Evolutionary conservation across 2,113 vertebrate genomes (phyloP).

Genomic region (Meriones unguiculatus): DNA sequence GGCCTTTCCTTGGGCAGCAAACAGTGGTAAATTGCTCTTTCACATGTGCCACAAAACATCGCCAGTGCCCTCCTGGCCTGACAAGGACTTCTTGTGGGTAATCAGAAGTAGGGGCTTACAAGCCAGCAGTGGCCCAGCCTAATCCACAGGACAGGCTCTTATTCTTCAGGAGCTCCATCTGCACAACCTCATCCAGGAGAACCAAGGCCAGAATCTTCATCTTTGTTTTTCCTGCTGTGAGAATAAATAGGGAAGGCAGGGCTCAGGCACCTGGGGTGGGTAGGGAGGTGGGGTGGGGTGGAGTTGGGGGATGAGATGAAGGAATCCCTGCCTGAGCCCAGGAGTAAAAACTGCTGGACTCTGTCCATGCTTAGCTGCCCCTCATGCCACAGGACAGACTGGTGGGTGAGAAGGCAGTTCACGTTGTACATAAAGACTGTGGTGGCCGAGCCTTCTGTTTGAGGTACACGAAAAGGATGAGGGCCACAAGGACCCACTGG

Average conservation of each 20-base stretch:
- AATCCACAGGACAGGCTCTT: neutral
- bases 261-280: too few relatives aligned
- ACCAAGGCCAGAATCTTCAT: neutral
- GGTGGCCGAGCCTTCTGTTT: neutral
- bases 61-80: conserved; percentile 1
- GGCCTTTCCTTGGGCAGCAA: conserved; percentile 42
- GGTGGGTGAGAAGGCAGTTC: neutral
- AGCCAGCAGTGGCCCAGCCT: conserved; percentile 1
- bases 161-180: conserved; percentile 68
- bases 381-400: neutral
- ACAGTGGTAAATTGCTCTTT: neutral
- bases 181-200: neutral
- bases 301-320: neutral
- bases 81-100: neutral
- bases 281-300: neutral
- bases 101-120: neutral
- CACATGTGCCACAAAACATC: conserved; percentile 19
- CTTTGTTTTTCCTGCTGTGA: neutral
- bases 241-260: neutral
- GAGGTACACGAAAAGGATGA: neutral
- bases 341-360: neutral
- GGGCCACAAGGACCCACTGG: neutral
- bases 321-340: neutral
- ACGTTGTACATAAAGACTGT: neutral
- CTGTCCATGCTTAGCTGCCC: neutral